Evolutionary conservation across 2,797 vertebrate species (phyloP).

Genomic region (Poecilia wingei): DNA sequence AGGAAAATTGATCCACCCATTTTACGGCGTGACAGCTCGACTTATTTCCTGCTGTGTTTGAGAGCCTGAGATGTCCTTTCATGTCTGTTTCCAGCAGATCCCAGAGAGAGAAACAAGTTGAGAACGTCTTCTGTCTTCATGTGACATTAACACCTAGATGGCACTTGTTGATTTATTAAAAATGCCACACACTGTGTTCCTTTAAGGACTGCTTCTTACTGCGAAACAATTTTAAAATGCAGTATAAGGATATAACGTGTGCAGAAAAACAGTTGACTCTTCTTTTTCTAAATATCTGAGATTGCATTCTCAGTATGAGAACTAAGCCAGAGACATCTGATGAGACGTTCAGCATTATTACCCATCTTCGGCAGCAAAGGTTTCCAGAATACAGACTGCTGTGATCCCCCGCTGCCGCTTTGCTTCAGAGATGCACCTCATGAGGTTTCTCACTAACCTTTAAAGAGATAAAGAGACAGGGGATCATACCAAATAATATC

Average conservation of each 20-base stretch:
- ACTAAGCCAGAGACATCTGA: conserved; percentile 3
- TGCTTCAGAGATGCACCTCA: conserved; percentile 72
- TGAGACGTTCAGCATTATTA: conserved; percentile 62
- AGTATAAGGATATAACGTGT: conserved; percentile 1
- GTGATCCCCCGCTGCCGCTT: conserved; percentile 63
- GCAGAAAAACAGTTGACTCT: conserved; percentile 24
- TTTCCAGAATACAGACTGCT: conserved; percentile 80
- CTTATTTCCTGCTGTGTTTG: conserved; percentile 55
- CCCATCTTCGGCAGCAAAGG: conserved; percentile 83
- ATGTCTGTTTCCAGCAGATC: conserved; percentile 60
- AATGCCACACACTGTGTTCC: conserved; percentile 48
- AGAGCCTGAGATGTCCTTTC: conserved; percentile 51
- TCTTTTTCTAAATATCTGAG: conserved; percentile 17
- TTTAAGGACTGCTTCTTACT: conserved; percentile 18
- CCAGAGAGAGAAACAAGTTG: conserved; percentile 39
- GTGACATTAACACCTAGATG: conserved; percentile 57
- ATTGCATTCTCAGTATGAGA: neutral
- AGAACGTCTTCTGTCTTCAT: conserved; percentile 50
- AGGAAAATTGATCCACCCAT: conserved; percentile 54
- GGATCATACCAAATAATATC: neutral
- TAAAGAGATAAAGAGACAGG: conserved; percentile 33
- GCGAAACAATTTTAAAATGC: conserved; percentile 34
- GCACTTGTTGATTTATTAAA: conserved; percentile 68
- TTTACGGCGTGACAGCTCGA: conserved; percentile 49
- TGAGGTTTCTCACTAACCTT: conserved; percentile 85